phyloP scores from a whole-genome alignment of 2,797 vertebrate genomes.

The Acanthis flammea region DNA sequence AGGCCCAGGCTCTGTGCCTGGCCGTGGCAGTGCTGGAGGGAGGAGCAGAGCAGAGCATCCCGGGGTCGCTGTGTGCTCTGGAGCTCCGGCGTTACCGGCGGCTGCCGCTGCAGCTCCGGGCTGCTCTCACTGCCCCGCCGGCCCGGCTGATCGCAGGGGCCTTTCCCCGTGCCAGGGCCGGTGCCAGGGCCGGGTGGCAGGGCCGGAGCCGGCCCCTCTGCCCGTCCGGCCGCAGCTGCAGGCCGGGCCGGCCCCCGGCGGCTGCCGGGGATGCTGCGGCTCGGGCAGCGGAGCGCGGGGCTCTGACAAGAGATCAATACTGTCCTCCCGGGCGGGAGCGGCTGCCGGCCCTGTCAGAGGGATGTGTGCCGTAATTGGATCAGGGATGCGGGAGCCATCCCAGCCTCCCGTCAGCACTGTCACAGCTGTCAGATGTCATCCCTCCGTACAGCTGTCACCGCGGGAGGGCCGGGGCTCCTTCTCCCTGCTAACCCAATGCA shows the following conservation, averaged over 20 bases:
- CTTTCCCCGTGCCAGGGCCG: background rate
- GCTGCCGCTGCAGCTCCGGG: background rate
- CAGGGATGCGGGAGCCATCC: constrained; percentile 92
- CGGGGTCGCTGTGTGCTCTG: rapidly evolving
- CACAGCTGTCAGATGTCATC: constrained; percentile 99
- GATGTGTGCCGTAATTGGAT: constrained; percentile 98
- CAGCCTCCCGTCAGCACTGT: constrained; percentile 90
- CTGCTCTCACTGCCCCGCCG: background rate
- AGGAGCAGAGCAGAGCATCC: background rate
- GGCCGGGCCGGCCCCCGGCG: background rate
- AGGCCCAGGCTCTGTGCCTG: background rate
- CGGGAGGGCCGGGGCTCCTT: constrained; percentile 88
- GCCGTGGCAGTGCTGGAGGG: background rate
- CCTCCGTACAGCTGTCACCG: constrained; percentile 93
- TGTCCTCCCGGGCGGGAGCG: constrained; percentile 94
- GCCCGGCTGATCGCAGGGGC: no score
- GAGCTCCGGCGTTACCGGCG: background rate
- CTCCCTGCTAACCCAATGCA: constrained; percentile 88
- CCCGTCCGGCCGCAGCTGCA: background rate
- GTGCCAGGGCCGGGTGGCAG: background rate
- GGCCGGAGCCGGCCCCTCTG: background rate
- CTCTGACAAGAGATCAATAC: constrained; percentile 99
- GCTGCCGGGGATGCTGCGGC: background rate
- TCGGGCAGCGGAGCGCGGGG: constrained; percentile 68
- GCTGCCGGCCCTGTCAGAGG: constrained; percentile 98